Percentiles rank a stretch among this genome's conserved stretches.
phyloP scores from a whole-genome alignment of 2,888 invertebrate genomes.

The Nipponacmea schrenckii region DNA sequence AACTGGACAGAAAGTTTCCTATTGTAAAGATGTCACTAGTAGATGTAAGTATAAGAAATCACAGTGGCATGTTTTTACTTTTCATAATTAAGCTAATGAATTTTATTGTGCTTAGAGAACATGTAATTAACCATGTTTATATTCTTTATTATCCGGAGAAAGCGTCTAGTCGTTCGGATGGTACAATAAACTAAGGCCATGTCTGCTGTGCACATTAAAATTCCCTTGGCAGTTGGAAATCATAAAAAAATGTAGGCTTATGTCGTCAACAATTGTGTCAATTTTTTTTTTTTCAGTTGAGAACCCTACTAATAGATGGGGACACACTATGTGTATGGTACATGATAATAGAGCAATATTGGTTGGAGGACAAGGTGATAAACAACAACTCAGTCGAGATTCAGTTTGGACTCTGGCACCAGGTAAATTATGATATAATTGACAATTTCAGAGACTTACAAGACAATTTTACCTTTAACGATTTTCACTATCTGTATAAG shows the following conservation, averaged over 20 bases:
- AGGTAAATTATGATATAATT: conserved; percentile 48
- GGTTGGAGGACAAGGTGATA: conserved; percentile 63
- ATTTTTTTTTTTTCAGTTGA: conserved; percentile 33
- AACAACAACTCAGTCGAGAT: conserved; percentile 58
- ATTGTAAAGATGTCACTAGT: conserved; percentile 52
- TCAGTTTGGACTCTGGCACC: conserved; percentile 56
- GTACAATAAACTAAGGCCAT: too few relatives aligned
- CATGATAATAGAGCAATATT: conserved; percentile 54
- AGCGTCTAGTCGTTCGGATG: too few relatives aligned
- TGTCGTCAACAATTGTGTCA: too few relatives aligned
- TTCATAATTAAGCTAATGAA: neutral
- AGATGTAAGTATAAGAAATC: conserved; percentile 38
- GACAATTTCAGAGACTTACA: conserved; percentile 43
- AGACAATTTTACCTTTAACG: neutral
- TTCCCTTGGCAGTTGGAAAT: too few relatives aligned
- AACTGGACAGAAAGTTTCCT: conserved; percentile 29
- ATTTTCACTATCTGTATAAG: neutral
- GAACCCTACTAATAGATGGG: conserved; percentile 61
- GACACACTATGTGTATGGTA: conserved; percentile 59
- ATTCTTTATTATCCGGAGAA: too few relatives aligned
- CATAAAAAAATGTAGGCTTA: too few relatives aligned
- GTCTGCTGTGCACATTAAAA: neutral
- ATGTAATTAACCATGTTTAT: too few relatives aligned
- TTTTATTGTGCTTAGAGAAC: neutral
- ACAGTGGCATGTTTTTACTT: too few relatives aligned